phyloP scores from a whole-genome alignment of 2,113 vertebrate genomes.

The Parus major region DNA sequence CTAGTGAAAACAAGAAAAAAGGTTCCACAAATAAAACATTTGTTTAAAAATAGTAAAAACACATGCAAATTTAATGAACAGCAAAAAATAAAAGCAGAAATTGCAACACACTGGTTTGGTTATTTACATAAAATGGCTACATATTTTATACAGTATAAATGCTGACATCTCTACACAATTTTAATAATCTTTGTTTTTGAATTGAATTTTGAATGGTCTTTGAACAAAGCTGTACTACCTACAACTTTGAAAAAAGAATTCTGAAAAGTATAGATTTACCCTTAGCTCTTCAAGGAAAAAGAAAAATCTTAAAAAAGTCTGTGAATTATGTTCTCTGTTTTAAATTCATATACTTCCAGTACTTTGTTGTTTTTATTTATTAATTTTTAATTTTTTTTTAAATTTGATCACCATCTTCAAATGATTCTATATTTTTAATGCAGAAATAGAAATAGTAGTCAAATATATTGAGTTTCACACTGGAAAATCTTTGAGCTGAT shows the following conservation, averaged over 20 bases:
- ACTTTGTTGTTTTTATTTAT: not conserved
- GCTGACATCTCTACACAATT: not conserved
- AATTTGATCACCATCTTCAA: not conserved
- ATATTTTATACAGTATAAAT: not conserved
- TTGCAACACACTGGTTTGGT: rapidly evolving
- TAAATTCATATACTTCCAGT: not conserved
- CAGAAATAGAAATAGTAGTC: not conserved
- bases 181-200: not conserved
- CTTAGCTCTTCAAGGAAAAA: not conserved
- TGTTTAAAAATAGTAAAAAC: not conserved
- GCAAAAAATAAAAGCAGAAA: not conserved
- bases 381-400: too few relatives aligned
- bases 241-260: not conserved
- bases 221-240: not conserved
- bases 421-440: not conserved
- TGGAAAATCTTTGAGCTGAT: not conserved
- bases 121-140: not conserved
- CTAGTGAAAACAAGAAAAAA: not conserved
- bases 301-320: not conserved
- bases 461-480: not conserved
- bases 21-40: not conserved
- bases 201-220: not conserved
- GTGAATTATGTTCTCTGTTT: not conserved
- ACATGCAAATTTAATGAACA: not conserved
- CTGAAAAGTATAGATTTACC: not conserved